Evolutionary conservation across 2,113 vertebrate species (phyloP), one percentile per base, ranked within the genome.

Genomic region (Chitala chitala): DNA sequence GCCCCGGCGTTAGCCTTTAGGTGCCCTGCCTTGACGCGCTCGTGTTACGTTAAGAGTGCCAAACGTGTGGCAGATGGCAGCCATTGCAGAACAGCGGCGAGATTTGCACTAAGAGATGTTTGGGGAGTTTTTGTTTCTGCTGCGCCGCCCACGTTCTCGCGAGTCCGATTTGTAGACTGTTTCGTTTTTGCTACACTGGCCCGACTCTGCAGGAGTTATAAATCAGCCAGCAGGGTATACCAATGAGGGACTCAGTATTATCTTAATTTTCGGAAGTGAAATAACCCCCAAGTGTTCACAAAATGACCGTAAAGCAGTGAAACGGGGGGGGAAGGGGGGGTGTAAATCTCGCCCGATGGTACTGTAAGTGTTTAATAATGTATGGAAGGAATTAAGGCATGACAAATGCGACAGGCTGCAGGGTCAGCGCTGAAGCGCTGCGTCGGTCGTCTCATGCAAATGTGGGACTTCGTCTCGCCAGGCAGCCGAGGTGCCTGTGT

Each of bases 301-400:
- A 74, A 79, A 74, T 1, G 59, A 50, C 71, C 56, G 22, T 29
- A 38, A 66, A 65, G 48, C 48, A 24, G 2, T 40, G 65, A 71
- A 38, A 50, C 8, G 13, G 63, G 8, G 40, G 24, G 26, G 59
- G 50, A 12, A 51, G 9, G 10, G 51, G 8, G 9, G 73, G 63
- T 50, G 76, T 80, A 76, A 74, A 80, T 76, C 29, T 50, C 54
- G 74, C 56, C 75, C 5, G 70, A 74, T 80, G 71, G 71, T 4
- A 40, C 65, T 63, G 69, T 73, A 73, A 77, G 68, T 3, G 20
- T 58, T 66, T 55, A 29, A 33, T 70, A 29, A 58, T 74, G 74
- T 74, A 55, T 55, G 24, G 42, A 8, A 59, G 4, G 17, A 7
- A 22, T 38, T 48, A 69, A 66, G 68, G 15, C 6, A 40, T 61